These are phyloP conservation scores for Lamprologus tigripictilis DNA, from an alignment of 2,113 vertebrate species.

Conservation along the genomic window DNA sequence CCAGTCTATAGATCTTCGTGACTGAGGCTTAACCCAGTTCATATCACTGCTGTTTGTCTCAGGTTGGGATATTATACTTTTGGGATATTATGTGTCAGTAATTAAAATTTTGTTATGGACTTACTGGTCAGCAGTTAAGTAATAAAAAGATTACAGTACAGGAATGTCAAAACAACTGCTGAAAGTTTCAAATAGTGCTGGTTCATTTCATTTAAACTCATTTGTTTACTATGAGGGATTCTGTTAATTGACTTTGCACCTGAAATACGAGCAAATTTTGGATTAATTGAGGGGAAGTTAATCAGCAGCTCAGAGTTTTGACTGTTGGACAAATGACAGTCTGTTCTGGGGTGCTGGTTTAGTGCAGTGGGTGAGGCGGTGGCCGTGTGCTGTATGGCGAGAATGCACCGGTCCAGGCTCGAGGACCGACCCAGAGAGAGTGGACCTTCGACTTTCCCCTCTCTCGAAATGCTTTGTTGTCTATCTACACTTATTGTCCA, in stretches of 20 bases:
- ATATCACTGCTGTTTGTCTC: neutral
- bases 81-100: neutral
- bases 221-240: neutral
- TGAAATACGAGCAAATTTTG: neutral
- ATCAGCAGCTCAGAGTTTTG: neutral
- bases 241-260: neutral
- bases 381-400: fast-evolving
- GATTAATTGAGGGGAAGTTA: neutral
- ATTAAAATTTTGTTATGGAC: neutral
- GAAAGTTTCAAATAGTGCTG: neutral
- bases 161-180: neutral
- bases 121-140: neutral
- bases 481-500: neutral
- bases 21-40: neutral
- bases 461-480: fast-evolving
- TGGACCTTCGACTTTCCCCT: neutral
- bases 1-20: neutral
- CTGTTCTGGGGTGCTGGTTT: neutral
- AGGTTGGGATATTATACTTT: neutral
- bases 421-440: neutral
- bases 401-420: neutral
- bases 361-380: neutral
- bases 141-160: neutral
- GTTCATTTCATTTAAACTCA: neutral
- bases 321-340: neutral